Percentiles rank a stretch among this genome's conserved stretches.
phyloP scores from a whole-genome alignment of 2,888 invertebrate species.

The Orthonychiurus folsomi region DNA sequence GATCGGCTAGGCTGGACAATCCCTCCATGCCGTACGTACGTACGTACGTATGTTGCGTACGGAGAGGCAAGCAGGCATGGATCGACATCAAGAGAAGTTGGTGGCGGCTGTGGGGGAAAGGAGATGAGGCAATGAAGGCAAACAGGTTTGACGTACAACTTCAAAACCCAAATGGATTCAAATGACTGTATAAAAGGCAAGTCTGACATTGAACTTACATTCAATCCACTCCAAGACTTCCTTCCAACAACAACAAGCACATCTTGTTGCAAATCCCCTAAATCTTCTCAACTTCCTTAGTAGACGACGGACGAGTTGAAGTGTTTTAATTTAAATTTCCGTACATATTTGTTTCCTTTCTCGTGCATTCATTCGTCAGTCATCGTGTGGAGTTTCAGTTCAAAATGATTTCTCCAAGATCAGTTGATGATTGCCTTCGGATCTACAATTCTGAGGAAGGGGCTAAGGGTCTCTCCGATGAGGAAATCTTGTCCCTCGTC shows the following conservation, averaged over 20 bases:
- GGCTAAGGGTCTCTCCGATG: conserved; percentile 55
- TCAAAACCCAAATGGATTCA: not conserved
- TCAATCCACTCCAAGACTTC: not conserved
- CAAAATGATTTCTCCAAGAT: conserved; percentile 3
- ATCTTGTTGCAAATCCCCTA: not conserved
- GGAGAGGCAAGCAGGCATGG: not conserved
- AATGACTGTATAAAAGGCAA: not conserved
- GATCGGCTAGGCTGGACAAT: not conserved
- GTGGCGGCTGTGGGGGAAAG: too few relatives aligned
- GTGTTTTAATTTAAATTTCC: not conserved
- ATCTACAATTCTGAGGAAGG: conserved; percentile 9
- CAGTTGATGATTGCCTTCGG: conserved; percentile 3
- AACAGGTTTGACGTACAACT: not conserved
- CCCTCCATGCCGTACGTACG: not conserved
- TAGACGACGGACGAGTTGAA: not conserved
- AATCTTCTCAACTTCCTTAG: not conserved
- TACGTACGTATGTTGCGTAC: not conserved
- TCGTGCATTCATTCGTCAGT: too few relatives aligned
- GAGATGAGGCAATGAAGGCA: not conserved
- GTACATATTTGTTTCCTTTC: too few relatives aligned
- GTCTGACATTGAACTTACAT: not conserved
- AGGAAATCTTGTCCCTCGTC: conserved; percentile 73
- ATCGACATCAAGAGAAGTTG: too few relatives aligned
- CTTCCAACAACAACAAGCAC: not conserved
- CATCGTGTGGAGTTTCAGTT: too few relatives aligned